Percentiles rank a stretch among this genome's conserved stretches.
These are phyloP conservation scores for Masticophis lateralis DNA, from an alignment of 2,797 vertebrate genomes.

Conservation along the genomic window DNA sequence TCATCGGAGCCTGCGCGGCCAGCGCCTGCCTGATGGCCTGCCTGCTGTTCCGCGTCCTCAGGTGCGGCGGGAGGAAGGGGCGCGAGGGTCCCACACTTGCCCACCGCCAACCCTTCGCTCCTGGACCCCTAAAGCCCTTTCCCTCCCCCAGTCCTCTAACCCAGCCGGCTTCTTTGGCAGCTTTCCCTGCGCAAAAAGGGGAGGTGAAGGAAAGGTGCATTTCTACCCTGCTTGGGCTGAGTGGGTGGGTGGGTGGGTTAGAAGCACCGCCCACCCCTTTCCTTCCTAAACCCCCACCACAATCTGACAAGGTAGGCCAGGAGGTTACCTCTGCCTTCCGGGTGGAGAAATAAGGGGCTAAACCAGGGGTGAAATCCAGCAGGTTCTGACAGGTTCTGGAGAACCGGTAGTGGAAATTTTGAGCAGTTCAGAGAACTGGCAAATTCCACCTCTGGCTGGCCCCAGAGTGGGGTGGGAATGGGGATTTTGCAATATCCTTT, in stretches of 20 bases:
- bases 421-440: no score
- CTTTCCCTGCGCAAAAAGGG: neutral
- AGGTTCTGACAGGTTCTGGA: no score
- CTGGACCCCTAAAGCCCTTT: neutral
- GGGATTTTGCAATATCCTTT: no score
- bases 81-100: neutral
- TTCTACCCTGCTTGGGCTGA: neutral
- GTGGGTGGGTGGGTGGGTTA: neutral
- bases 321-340: neutral
- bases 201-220: neutral
- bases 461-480: no score
- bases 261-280: neutral
- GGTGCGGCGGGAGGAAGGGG: conserved; percentile 67
- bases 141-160: neutral
- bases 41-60: conserved; percentile 85
- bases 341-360: no score
- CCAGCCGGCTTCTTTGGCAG: neutral
- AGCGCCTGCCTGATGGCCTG: conserved; percentile 83
- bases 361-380: no score
- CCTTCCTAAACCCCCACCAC: neutral
- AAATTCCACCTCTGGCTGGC: no score
- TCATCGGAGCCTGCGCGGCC: conserved; percentile 82
- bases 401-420: no score
- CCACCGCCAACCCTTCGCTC: neutral
- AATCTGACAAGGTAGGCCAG: neutral